These are phyloP conservation scores for Beaufortia kweichowensis DNA, from an alignment of 2,113 vertebrate species.

Conservation along the genomic window DNA sequence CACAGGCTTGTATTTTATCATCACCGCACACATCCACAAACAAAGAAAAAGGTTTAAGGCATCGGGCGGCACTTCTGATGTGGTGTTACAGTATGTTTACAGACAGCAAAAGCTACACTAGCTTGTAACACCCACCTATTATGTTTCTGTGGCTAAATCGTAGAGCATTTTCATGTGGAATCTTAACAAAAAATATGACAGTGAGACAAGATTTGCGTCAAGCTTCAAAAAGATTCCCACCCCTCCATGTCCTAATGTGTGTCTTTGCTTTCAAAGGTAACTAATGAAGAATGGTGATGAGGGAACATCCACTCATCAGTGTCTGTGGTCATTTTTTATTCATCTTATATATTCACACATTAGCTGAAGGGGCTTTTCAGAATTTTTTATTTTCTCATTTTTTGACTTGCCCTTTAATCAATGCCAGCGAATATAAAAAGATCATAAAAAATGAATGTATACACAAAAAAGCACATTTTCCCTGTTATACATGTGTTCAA, in stretches of 20 bases:
- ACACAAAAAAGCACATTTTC: constrained; percentile 7
- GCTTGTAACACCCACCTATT: no score
- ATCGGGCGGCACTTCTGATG: no score
- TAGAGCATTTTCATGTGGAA: no score
- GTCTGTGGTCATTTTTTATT: constrained; percentile 42
- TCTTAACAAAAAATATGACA: no score
- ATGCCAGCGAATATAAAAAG: constrained; percentile 39
- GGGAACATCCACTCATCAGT: constrained; percentile 37
- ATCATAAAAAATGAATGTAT: background rate
- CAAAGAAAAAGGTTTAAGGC: no score
- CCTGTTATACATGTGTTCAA: background rate
- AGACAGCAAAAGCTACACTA: no score
- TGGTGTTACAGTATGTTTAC: no score
- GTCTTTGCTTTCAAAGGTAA: constrained; percentile 18
- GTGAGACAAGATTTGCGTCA: no score
- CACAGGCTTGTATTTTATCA: no score
- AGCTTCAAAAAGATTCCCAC: no score
- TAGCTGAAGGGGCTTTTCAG: constrained; percentile 25
- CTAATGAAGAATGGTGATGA: constrained; percentile 29
- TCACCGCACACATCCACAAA: no score
- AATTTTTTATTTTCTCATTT: constrained; percentile 30
- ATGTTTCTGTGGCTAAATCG: no score
- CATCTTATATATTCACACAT: constrained; percentile 38
- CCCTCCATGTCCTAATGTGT: constrained; percentile 11
- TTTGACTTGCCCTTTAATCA: constrained; percentile 15